phyloP scores from a whole-genome alignment of 30 jellyfish, hydroid and myxozoan species.

The Hydractinia echinata region DNA sequence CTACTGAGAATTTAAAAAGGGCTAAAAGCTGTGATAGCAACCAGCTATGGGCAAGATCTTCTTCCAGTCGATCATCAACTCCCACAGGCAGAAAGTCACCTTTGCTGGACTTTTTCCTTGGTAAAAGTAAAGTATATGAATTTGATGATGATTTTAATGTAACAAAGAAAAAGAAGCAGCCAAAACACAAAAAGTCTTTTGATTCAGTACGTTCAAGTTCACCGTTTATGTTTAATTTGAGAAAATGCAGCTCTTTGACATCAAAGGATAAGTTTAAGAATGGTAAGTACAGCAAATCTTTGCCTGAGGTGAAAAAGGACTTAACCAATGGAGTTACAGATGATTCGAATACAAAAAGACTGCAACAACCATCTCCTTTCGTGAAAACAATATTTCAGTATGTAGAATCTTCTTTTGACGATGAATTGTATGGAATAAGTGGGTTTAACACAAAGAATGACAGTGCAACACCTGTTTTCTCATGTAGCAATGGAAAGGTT shows the following conservation, averaged over 20 bases:
- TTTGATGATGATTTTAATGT: not conserved
- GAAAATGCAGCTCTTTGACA: conserved; percentile 10
- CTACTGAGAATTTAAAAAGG: not conserved
- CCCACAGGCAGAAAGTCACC: conserved; percentile 9
- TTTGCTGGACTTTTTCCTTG: not conserved
- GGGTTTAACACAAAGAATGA: conserved; percentile 5
- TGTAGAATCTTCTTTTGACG: conserved; percentile 27
- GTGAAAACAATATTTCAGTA: conserved; percentile 28
- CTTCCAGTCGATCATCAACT: not conserved
- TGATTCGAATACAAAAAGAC: not conserved
- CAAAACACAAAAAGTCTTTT: not conserved
- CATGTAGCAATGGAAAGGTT: conserved; percentile 7
- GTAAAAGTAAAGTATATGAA: conserved; percentile 13
- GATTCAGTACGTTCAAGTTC: conserved; percentile 15
- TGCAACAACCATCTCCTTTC: conserved; percentile 40
- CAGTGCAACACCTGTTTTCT: conserved; percentile 1
- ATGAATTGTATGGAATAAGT: conserved; percentile 14
- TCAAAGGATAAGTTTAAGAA: not conserved
- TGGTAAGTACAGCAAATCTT: not conserved
- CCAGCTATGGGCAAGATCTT: not conserved
- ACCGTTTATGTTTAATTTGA: conserved; percentile 12
- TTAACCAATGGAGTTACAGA: not conserved
- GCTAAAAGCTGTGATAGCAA: not conserved
- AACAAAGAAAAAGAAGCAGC: not conserved
- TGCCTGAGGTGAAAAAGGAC: not conserved